Evolutionary conservation across 1,140 invertebrate genomes (phyloP).

Genomic region (Brachionus angularis): DNA sequence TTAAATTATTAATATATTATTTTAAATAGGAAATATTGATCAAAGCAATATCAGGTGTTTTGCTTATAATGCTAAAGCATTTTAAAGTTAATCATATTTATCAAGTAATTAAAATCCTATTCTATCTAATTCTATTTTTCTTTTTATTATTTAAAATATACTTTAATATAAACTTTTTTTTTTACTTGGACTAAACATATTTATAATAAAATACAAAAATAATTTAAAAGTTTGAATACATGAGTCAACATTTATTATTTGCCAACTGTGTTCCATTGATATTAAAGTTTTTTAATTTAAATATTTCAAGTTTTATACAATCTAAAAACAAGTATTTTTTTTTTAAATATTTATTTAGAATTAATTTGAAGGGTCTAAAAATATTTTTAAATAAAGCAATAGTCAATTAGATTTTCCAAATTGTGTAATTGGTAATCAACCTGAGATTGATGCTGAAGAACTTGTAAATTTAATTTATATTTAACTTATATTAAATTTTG

Average conservation of each 20-base stretch:
- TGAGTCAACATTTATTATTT: slow-evolving; percentile 97
- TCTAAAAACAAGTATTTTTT: slow-evolving; percentile 72
- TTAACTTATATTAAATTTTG: not conserved
- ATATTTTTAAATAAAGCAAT: slow-evolving; percentile 64
- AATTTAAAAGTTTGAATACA: slow-evolving; percentile 81
- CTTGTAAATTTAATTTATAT: slow-evolving; percentile 59
- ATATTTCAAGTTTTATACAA: slow-evolving; percentile 88
- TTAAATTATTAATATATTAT: not conserved
- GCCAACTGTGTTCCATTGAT: slow-evolving; percentile 98
- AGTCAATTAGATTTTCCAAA: slow-evolving; percentile 89
- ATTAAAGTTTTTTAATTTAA: slow-evolving; percentile 98
- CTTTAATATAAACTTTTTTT: not conserved
- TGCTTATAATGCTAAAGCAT: slow-evolving; percentile 89
- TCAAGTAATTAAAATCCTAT: slow-evolving; percentile 58
- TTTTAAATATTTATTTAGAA: not conserved
- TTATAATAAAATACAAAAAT: not conserved
- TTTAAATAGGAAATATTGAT: slow-evolving; percentile 78
- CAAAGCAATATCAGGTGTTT: slow-evolving; percentile 89
- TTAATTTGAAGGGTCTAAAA: not conserved
- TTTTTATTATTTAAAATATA: not conserved
- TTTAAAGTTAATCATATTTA: slow-evolving; percentile 99
- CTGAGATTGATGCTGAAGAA: slow-evolving; percentile 85
- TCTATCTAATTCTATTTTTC: slow-evolving; percentile 6
- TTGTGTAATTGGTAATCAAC: slow-evolving; percentile 90
- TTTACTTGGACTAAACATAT: no score